phyloP scores from a whole-genome alignment of 2,888 invertebrate species.

The Sinotaia quadrata region DNA sequence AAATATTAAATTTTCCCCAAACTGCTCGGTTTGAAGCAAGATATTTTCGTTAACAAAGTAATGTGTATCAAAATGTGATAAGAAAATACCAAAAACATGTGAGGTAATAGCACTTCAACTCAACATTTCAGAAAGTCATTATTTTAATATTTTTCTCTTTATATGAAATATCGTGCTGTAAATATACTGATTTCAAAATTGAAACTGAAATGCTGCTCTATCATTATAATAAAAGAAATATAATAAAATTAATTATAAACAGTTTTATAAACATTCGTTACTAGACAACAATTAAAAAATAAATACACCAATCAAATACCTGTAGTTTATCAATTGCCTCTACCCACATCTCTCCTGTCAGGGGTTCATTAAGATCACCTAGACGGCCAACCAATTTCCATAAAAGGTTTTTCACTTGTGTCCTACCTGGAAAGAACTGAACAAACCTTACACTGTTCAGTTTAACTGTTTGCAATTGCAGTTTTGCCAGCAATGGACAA shows the following conservation, averaged over 20 bases:
- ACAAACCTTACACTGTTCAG: no score
- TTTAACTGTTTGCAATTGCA: no score
- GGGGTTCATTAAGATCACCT: slow-evolving; percentile 72
- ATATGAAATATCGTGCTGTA: no score
- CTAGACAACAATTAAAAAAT: not conserved
- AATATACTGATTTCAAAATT: not conserved
- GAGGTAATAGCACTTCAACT: no score
- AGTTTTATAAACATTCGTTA: not conserved
- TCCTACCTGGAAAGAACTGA: slow-evolving; percentile 84
- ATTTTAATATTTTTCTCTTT: no score
- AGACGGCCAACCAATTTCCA: slow-evolving; percentile 76
- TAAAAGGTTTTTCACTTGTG: slow-evolving; percentile 80
- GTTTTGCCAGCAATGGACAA: no score
- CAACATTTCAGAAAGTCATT: no score
- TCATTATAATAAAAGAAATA: not conserved
- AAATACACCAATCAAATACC: slow-evolving; percentile 41
- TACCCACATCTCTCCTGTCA: slow-evolving; percentile 72
- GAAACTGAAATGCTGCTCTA: not conserved
- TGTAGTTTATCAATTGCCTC: slow-evolving; percentile 67
- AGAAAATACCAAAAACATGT: no score
- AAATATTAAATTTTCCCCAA: no score
- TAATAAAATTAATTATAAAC: not conserved
- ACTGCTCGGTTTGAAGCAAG: no score
- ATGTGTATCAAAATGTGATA: no score
- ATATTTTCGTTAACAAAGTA: no score